These are phyloP conservation scores for Nemapogon koenigi DNA, from an alignment of 2,888 invertebrate species.

Conservation along the genomic window DNA sequence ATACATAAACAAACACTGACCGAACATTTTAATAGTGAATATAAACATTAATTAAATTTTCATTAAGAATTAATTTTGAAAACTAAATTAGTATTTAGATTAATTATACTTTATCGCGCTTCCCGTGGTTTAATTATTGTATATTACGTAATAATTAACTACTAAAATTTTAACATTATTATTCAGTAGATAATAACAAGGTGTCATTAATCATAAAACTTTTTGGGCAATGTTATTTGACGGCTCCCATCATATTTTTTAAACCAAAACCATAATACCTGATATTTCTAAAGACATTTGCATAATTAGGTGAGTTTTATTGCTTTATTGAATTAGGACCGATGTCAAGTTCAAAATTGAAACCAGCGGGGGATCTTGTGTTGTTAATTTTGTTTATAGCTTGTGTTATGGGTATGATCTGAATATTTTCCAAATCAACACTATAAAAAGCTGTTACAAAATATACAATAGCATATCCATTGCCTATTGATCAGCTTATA, in stretches of 20 bases:
- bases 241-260: slow-evolving; percentile 49
- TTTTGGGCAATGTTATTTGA: slow-evolving; percentile 35
- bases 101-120: slow-evolving; percentile 23
- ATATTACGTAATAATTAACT: slow-evolving; percentile 33
- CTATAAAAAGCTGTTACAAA: too few relatives aligned
- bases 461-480: too few relatives aligned
- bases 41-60: too few relatives aligned
- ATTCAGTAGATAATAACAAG: slow-evolving; percentile 22
- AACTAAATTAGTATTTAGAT: slow-evolving; percentile 17
- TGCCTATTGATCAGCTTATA: too few relatives aligned
- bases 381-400: slow-evolving; percentile 66
- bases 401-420: slow-evolving; percentile 57
- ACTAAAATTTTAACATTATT: slow-evolving; percentile 41
- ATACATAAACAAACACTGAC: too few relatives aligned
- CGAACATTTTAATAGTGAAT: too few relatives aligned
- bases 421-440: slow-evolving; percentile 53
- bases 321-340: slow-evolving; percentile 65
- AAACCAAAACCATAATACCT: slow-evolving; percentile 44
- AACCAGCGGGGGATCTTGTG: slow-evolving; percentile 57
- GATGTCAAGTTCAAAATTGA: slow-evolving; percentile 63
- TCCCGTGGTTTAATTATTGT: slow-evolving; percentile 31
- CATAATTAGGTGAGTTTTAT: slow-evolving; percentile 67
- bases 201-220: slow-evolving; percentile 44
- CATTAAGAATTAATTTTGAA: neutral
- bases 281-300: slow-evolving; percentile 58